Conservation (phyloP, 2,797 vertebrate genomes). For the Leptoclinus maculatus region DNA sequence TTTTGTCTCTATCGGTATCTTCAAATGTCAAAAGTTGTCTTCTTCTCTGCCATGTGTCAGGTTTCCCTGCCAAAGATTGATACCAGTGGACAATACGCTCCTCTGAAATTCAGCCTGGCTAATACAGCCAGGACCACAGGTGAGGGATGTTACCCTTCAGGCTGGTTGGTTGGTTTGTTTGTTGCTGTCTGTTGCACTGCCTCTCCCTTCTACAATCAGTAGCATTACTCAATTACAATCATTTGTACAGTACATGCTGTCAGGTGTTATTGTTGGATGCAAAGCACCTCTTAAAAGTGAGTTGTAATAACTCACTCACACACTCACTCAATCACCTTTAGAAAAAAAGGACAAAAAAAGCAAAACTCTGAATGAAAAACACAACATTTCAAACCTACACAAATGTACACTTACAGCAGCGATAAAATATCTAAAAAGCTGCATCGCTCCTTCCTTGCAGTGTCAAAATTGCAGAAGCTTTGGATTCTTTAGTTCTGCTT, state of each 20-base stretch:
- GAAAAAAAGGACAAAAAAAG: background rate
- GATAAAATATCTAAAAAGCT: background rate
- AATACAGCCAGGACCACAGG: conserved; percentile 54
- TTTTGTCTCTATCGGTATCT: conserved; percentile 5
- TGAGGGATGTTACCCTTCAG: conserved; percentile 32
- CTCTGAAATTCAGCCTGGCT: conserved; percentile 86
- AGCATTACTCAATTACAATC: background rate
- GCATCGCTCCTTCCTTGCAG: background rate
- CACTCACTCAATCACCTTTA: background rate
- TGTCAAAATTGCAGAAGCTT: background rate
- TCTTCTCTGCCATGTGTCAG: conserved; percentile 73
- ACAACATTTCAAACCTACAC: background rate
- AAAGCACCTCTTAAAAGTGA: background rate
- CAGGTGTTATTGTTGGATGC: background rate
- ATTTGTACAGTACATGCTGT: background rate
- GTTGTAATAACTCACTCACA: background rate
- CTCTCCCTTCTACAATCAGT: conserved; percentile 9
- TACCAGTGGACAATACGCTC: conserved; percentile 82
- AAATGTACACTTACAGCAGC: background rate
- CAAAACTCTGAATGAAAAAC: background rate
- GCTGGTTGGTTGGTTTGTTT: conserved; percentile 8
- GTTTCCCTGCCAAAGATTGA: conserved; percentile 83
- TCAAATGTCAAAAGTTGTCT: conserved; percentile 16
- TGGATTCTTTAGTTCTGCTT: too few relatives aligned
- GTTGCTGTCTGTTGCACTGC: conserved; percentile 3